Evolutionary conservation across 1,140 invertebrate species (phyloP).

Genomic region (Palaemon carinicauda): DNA sequence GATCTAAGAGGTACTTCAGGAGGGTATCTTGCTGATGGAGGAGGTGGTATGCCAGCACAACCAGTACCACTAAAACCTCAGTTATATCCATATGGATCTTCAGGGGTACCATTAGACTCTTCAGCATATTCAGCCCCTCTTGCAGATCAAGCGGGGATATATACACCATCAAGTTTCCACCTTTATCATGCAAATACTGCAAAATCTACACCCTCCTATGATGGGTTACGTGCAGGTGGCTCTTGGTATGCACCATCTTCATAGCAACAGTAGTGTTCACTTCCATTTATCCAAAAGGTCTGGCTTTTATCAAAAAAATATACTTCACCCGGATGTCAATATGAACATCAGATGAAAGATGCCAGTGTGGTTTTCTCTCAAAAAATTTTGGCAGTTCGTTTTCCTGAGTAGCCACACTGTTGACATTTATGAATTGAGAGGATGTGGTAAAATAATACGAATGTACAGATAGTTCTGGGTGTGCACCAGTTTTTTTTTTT

Average conservation of each 20-base stretch:
- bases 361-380: constrained; percentile 2
- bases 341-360: constrained; percentile 19
- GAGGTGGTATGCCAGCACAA: constrained; percentile 68
- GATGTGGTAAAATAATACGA: neutral
- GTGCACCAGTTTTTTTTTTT: neutral
- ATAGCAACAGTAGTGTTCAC: constrained; percentile 64
- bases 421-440: neutral
- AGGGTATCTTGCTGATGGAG: constrained; percentile 32
- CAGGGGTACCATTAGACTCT: constrained; percentile 55
- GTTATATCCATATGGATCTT: constrained; percentile 75
- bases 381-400: neutral
- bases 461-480: neutral
- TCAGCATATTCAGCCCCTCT: constrained; percentile 66
- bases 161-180: constrained; percentile 84
- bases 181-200: constrained; percentile 78
- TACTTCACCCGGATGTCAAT: neutral
- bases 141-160: constrained; percentile 83
- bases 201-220: constrained; percentile 71
- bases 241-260: constrained; percentile 82
- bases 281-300: neutral
- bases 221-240: constrained; percentile 67
- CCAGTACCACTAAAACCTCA: constrained; percentile 89
- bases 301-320: neutral
- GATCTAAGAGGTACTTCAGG: constrained; percentile 18
- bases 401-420: neutral